A percentile compares a stretch with the other conserved stretches of the same genome.
Conservation (phyloP, 2,113 vertebrate species). For the Lota lota region DNA sequence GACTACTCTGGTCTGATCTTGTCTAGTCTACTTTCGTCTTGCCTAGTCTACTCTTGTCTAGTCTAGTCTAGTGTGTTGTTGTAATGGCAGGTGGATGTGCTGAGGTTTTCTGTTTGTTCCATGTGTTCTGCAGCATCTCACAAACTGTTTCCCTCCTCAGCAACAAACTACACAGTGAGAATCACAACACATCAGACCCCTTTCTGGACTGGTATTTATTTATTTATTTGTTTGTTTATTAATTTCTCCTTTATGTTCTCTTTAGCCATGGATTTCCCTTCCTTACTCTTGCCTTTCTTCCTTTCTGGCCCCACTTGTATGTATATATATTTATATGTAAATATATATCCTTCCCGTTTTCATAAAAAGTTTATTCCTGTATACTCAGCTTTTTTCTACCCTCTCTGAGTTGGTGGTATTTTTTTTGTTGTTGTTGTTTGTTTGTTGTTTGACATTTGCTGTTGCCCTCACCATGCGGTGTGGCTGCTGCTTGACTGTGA, state of each 20-base stretch:
- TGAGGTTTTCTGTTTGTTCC: conserved; percentile 38
- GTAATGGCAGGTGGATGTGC: no score
- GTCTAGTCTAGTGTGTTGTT: no score
- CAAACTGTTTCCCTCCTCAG: conserved; percentile 81
- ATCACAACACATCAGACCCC: conserved; percentile 74
- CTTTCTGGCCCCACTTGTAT: conserved; percentile 21
- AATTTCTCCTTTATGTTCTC: conserved; percentile 53
- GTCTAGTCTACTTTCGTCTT: no score
- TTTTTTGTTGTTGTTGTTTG: conserved; percentile 47
- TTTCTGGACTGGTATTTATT: conserved; percentile 83
- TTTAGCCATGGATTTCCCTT: conserved; percentile 33
- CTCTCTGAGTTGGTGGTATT: neutral
- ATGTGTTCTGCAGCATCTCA: conserved; percentile 63
- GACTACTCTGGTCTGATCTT: no score
- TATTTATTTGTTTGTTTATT: conserved; percentile 68
- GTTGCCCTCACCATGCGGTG: conserved; percentile 51
- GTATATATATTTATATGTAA: no score
- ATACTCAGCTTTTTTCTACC: conserved; percentile 35
- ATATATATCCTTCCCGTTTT: conserved; percentile 3
- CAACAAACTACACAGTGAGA: conserved; percentile 79
- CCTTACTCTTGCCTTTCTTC: conserved; percentile 13
- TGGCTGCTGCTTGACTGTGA: conserved; percentile 52
- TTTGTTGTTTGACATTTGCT: conserved; percentile 42
- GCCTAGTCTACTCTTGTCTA: no score
- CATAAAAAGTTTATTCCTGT: conserved; percentile 15